A percentile compares a stretch with the other conserved stretches of the same genome.
Conservation (phyloP, 1,140 invertebrate species). For the Sycophaga agraensis region DNA sequence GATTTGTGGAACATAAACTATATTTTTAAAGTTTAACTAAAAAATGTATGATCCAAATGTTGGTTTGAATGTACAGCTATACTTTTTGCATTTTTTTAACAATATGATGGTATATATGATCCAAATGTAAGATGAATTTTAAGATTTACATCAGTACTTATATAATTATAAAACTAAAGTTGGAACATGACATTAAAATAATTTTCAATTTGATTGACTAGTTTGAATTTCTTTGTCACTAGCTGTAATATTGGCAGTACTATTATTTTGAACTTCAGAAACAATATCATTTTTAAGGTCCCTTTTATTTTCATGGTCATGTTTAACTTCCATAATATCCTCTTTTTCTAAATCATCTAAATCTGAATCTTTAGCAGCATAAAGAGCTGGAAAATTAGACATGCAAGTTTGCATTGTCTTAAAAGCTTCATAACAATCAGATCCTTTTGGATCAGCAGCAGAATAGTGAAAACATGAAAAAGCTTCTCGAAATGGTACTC, state of each 20-base stretch:
- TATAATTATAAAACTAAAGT: constrained; percentile 2
- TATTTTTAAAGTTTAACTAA: constrained; percentile 8
- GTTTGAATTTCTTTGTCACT: constrained; percentile 30
- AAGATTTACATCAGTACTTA: not conserved
- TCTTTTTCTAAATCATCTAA: constrained; percentile 60
- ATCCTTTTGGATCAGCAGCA: constrained; percentile 76
- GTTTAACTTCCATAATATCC: not conserved
- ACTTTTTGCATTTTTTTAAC: not conserved
- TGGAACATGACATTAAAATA: too few relatives aligned
- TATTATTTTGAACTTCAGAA: constrained; percentile 1
- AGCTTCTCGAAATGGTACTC: constrained; percentile 86
- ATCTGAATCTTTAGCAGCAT: constrained; percentile 64
- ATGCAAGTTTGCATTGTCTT: constrained; percentile 93
- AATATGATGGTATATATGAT: too few relatives aligned
- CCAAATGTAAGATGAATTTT: not conserved
- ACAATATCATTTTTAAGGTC: not conserved
- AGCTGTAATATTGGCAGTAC: constrained; percentile 10
- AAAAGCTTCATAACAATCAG: constrained; percentile 89
- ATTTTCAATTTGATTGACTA: too few relatives aligned
- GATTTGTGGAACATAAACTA: not conserved
- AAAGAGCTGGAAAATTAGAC: constrained; percentile 83
- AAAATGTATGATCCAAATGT: not conserved
- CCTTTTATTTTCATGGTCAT: not conserved
- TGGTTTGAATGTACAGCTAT: not conserved
- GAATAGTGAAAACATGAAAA: constrained; percentile 95